Evolutionary conservation across 1,140 invertebrate genomes (phyloP).

Genomic region (Euwallacea fornicatus): DNA sequence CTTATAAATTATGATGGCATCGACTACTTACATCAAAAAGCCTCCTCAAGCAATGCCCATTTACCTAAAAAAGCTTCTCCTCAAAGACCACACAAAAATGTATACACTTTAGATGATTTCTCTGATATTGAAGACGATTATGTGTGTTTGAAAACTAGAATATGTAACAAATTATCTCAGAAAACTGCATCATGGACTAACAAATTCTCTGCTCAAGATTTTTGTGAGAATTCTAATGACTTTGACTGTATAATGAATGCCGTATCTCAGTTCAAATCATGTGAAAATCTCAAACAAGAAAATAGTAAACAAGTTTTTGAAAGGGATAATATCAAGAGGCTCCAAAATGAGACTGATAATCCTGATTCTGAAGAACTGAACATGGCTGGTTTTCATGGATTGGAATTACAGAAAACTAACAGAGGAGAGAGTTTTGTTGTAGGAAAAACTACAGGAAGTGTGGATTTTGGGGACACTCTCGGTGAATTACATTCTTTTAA

Average conservation of each 20-base stretch:
- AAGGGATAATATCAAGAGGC: too few species aligned
- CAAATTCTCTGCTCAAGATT: conserved; percentile 20
- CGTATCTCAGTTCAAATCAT: too few species aligned
- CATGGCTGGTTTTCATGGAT: too few species aligned
- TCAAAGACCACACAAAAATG: not conserved
- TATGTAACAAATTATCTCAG: not conserved
- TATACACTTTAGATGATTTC: conserved; percentile 20
- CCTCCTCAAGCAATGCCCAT: not conserved
- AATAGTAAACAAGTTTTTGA: too few species aligned
- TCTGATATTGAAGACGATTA: conserved; percentile 3
- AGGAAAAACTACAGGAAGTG: too few species aligned
- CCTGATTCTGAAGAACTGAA: too few species aligned
- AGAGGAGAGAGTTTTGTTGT: too few species aligned
- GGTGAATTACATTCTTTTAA: too few species aligned
- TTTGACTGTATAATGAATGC: not conserved
- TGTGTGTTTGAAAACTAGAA: not conserved
- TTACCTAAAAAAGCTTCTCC: not conserved
- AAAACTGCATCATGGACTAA: conserved; percentile 7
- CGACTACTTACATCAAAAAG: conserved; percentile 11
- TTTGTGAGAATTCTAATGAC: conserved; percentile 23
- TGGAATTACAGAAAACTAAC: too few species aligned
- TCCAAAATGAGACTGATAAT: too few species aligned
- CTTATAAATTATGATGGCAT: conserved; percentile 10
- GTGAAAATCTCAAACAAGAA: too few species aligned
- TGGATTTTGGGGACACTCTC: too few species aligned